Conservation (phyloP, 2,888 invertebrate genomes). For the Gastrophysa polygoni region DNA sequence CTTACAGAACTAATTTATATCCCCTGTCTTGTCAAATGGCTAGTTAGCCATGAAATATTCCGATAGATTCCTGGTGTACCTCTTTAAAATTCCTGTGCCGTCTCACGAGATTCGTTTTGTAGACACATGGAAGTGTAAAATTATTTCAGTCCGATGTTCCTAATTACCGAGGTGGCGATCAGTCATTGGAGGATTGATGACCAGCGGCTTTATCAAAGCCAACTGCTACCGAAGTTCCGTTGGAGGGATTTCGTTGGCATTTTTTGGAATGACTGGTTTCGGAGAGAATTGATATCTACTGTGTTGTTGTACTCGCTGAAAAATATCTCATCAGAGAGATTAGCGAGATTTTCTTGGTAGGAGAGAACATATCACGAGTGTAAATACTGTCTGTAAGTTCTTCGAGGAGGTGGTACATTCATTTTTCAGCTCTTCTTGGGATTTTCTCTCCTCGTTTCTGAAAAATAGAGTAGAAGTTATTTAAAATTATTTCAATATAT, state of each 20-base stretch:
- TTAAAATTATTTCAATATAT: too few relatives aligned
- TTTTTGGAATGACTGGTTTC: slow-evolving; percentile 41
- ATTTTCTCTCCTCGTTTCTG: too few relatives aligned
- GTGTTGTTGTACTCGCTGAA: too few relatives aligned
- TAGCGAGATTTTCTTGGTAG: too few relatives aligned
- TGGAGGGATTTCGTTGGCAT: slow-evolving; percentile 49
- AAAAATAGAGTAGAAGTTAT: too few relatives aligned
- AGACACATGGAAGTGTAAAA: slow-evolving; percentile 49
- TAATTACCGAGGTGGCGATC: slow-evolving; percentile 45
- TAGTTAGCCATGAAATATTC: slow-evolving; percentile 17
- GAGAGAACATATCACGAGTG: too few relatives aligned
- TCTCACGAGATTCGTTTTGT: slow-evolving; percentile 40
- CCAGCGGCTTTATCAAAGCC: slow-evolving; percentile 48
- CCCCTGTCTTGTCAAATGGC: slow-evolving; percentile 4
- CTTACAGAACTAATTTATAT: slow-evolving; percentile 13
- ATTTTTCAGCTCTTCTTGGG: too few relatives aligned
- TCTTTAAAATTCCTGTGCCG: slow-evolving; percentile 41
- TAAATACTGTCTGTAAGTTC: too few relatives aligned
- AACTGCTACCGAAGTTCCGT: slow-evolving; percentile 48
- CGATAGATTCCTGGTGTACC: slow-evolving; percentile 33
- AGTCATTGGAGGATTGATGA: slow-evolving; percentile 47
- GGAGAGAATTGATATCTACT: too few relatives aligned
- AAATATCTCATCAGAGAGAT: too few relatives aligned
- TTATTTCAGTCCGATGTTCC: slow-evolving; percentile 45
- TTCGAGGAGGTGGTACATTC: too few relatives aligned